Percentiles rank a stretch among this genome's conserved stretches.
These are phyloP conservation scores for Aix galericulata DNA, from an alignment of 2,113 vertebrate genomes.

Conservation along the genomic window DNA sequence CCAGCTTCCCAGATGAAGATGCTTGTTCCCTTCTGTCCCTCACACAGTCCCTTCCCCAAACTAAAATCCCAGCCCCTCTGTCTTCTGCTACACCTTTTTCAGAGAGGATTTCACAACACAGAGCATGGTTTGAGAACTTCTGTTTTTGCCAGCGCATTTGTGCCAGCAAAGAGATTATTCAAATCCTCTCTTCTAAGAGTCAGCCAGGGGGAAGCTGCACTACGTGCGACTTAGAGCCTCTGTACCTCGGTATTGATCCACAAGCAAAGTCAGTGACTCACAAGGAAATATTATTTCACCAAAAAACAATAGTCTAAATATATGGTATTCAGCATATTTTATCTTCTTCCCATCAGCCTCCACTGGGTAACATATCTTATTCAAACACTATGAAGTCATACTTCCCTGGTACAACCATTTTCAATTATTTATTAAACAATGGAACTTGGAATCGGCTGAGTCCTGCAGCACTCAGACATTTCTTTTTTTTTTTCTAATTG, in stretches of 20 bases:
- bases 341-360: constrained; percentile 38
- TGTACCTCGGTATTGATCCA: not conserved
- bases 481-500: not conserved
- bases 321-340: constrained; percentile 36
- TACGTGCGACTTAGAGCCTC: not conserved
- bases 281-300: constrained; percentile 42
- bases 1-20: not conserved
- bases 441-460: not conserved
- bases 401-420: constrained; percentile 43
- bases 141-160: not conserved
- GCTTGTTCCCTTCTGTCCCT: not conserved
- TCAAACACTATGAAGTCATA: constrained; percentile 47
- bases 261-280: constrained; percentile 12
- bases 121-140: not conserved
- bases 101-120: not conserved
- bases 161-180: constrained; percentile 3
- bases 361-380: constrained; percentile 4
- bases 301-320: constrained; percentile 48
- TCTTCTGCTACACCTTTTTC: not conserved
- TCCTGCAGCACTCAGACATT: not conserved
- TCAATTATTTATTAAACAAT: constrained; percentile 58
- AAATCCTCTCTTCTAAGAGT: not conserved
- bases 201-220: not conserved
- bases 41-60: not conserved
- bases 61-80: not conserved